phyloP scores from a whole-genome alignment of 2,888 invertebrate genomes.

The Reticulitermes lucifugus region DNA sequence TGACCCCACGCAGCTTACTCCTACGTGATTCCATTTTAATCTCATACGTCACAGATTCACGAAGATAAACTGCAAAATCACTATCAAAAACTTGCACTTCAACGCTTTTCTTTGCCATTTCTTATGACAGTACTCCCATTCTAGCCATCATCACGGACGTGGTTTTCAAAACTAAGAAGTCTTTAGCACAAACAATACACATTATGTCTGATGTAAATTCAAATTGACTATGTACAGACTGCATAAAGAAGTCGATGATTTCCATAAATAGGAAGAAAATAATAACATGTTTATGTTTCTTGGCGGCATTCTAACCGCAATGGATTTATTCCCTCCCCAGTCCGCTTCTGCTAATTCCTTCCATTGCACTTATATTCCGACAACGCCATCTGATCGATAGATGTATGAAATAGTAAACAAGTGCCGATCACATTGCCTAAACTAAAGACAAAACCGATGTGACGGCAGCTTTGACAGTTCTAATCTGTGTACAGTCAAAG shows the following conservation, averaged over 20 bases:
- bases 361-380: neutral
- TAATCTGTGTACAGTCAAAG: no score
- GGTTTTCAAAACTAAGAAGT: neutral
- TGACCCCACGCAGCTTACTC: conserved; percentile 77
- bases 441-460: no score
- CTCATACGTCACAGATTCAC: conserved; percentile 79
- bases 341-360: no score
- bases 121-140: conserved; percentile 32
- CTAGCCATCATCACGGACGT: conserved; percentile 28
- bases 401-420: neutral
- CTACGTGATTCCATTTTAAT: conserved; percentile 79
- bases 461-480: no score
- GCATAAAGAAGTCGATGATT: neutral
- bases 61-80: conserved; percentile 83
- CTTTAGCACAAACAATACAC: neutral
- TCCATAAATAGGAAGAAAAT: neutral
- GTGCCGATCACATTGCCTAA: neutral
- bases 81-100: conserved; percentile 84
- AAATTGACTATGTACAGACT: neutral
- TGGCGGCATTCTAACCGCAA: neutral
- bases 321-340: no score
- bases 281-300: neutral
- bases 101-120: conserved; percentile 72
- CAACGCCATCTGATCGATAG: conserved; percentile 3
- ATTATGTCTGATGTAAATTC: neutral